Evolutionary conservation across 2,797 vertebrate genomes (phyloP).

Genomic region (Strix occidentalis): DNA sequence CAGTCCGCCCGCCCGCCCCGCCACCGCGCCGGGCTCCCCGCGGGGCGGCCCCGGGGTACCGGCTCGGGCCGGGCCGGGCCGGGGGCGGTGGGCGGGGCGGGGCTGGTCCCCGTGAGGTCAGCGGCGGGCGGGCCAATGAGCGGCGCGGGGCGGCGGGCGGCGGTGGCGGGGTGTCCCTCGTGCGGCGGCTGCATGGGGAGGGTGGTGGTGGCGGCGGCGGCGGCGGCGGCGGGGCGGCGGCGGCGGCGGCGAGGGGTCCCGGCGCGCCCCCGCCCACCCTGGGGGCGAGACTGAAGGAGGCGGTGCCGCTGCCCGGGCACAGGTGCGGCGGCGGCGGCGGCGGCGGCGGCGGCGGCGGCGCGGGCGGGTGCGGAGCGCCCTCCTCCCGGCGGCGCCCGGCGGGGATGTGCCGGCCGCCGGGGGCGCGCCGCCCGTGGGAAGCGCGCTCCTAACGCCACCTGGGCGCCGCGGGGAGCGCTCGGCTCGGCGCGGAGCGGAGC

Average conservation of each 20-base stretch:
- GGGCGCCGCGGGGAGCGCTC: not conserved
- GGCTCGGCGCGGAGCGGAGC: not conserved
- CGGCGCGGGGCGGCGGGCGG: not conserved
- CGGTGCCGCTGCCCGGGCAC: constrained; percentile 15
- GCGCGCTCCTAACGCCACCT: constrained; percentile 44
- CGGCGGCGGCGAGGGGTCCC: not conserved
- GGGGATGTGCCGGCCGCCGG: constrained; percentile 6
- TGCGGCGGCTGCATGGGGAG: not conserved
- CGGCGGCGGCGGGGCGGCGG: no score
- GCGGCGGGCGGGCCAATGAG: constrained; percentile 13
- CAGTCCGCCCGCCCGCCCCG: not conserved
- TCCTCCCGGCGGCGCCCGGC: not conserved
- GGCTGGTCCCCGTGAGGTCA: constrained; percentile 20
- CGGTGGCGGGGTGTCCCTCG: not conserved
- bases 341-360: no score
- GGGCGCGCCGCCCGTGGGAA: constrained; percentile 20
- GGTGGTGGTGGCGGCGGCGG: not conserved
- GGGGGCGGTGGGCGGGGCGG: not conserved
- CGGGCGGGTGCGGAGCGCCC: not conserved
- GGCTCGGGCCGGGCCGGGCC: not conserved
- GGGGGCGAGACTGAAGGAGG: constrained; percentile 2
- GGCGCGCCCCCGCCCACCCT: not conserved
- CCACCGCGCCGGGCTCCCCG: not conserved
- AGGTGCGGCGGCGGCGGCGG: constrained; percentile 34
- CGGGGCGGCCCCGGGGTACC: no score